These are phyloP conservation scores for Drosophila asahinai DNA, from an alignment of 1,140 invertebrate genomes.

Conservation along the genomic window DNA sequence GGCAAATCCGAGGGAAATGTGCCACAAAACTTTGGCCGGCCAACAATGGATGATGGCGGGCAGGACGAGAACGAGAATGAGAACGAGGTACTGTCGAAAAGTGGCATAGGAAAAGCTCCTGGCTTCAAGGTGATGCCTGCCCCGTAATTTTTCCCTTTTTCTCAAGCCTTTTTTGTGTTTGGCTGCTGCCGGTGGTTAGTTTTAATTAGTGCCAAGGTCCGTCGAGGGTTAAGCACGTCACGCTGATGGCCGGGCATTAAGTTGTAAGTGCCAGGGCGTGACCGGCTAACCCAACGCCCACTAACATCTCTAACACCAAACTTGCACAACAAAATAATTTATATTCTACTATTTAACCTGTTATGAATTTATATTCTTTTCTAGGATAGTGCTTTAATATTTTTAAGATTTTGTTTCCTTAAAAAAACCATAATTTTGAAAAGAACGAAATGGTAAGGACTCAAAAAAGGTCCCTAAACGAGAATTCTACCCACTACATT, in stretches of 20 bases:
- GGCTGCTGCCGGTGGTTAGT: slow-evolving; percentile 49
- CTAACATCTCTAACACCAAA: not conserved
- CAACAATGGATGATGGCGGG: slow-evolving; percentile 41
- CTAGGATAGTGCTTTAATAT: no score
- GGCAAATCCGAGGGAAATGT: slow-evolving; percentile 56
- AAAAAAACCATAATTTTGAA: no score
- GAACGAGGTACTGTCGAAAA: slow-evolving; percentile 38
- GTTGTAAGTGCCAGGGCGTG: slow-evolving; percentile 70
- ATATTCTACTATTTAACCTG: not conserved
- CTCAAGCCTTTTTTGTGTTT: slow-evolving; percentile 21
- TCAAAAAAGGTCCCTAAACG: no score
- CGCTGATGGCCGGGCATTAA: slow-evolving; percentile 72
- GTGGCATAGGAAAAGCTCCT: slow-evolving; percentile 33
- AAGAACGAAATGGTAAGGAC: no score
- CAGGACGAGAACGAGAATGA: not conserved
- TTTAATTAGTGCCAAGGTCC: slow-evolving; percentile 78
- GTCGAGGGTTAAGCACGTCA: slow-evolving; percentile 62
- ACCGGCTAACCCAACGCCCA: slow-evolving; percentile 35
- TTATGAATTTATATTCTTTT: not conserved
- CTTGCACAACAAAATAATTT: not conserved
- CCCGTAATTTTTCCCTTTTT: slow-evolving; percentile 37
- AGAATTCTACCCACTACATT: no score
- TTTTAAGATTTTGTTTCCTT: no score
- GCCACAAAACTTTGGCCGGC: slow-evolving; percentile 49
- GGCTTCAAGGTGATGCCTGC: slow-evolving; percentile 38